phyloP scores from a whole-genome alignment of 1,140 invertebrate species.

The Aphaenogaster rudis region DNA sequence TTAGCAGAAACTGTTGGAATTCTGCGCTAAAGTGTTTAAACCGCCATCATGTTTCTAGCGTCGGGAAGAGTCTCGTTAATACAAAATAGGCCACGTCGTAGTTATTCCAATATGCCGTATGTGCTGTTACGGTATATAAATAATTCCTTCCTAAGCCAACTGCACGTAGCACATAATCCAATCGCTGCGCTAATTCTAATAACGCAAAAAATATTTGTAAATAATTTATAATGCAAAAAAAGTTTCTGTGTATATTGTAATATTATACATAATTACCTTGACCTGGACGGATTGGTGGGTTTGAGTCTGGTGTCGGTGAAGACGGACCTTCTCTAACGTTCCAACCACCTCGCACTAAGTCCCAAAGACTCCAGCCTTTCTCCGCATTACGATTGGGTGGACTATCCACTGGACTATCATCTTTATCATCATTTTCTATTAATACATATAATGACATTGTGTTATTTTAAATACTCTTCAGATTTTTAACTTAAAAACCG shows the following conservation, averaged over 20 bases:
- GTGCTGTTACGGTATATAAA: constrained; percentile 90
- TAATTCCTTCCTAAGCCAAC: constrained; percentile 89
- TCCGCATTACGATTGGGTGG: constrained; percentile 81
- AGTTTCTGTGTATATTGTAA: neutral
- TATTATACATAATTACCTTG: constrained; percentile 78
- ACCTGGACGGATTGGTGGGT: constrained; percentile 84
- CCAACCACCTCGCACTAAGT: constrained; percentile 85
- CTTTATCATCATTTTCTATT: constrained; percentile 82
- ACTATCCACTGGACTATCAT: constrained; percentile 81
- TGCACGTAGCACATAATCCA: constrained; percentile 90
- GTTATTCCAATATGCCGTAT: constrained; percentile 92
- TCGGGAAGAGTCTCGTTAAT: constrained; percentile 89
- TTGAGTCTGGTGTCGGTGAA: constrained; percentile 84
- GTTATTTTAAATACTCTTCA: constrained; percentile 13
- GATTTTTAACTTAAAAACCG: neutral
- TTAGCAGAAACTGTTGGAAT: constrained; percentile 71
- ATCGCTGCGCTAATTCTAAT: constrained; percentile 89
- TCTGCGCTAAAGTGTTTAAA: constrained; percentile 71
- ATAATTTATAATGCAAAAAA: neutral
- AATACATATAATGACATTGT: constrained; percentile 24
- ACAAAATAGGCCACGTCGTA: constrained; percentile 91
- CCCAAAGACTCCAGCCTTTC: constrained; percentile 87
- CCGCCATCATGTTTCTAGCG: constrained; percentile 86
- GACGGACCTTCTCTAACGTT: constrained; percentile 84
- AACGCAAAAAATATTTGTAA: constrained; percentile 50